Conservation (phyloP, 2,797 vertebrate genomes). For the Decapterus maruadsi region DNA sequence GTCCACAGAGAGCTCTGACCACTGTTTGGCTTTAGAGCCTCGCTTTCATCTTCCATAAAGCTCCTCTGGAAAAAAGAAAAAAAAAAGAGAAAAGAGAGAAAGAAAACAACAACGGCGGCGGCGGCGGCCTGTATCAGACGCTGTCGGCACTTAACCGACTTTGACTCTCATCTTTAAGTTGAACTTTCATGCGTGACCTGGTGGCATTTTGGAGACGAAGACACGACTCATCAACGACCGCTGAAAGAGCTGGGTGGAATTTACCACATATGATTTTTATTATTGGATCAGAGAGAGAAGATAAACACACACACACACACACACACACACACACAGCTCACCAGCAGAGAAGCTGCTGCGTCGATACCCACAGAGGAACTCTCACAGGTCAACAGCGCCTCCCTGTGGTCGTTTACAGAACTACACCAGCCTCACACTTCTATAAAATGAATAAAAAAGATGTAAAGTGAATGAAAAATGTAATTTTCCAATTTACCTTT, state of each 20-base stretch:
- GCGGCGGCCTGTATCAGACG: not conserved
- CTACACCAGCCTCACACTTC: not conserved
- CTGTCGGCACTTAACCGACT: not conserved
- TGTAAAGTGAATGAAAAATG: not conserved
- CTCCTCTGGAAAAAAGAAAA: not conserved
- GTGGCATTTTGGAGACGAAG: conserved; percentile 9
- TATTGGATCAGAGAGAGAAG: not conserved
- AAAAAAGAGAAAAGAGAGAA: not conserved
- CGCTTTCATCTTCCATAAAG: conserved; percentile 3
- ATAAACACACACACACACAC: too few species aligned
- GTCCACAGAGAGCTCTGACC: not conserved
- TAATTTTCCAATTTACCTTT: not conserved
- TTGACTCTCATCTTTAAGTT: conserved; percentile 29
- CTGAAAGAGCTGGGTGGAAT: not conserved
- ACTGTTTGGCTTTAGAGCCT: not conserved
- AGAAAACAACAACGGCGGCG: not conserved
- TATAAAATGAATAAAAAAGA: not conserved
- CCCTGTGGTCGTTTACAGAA: conserved; percentile 14
- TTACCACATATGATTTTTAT: not conserved
- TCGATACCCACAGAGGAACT: not conserved
- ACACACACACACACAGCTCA: not conserved
- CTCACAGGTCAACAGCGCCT: conserved; percentile 40
- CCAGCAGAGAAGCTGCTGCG: not conserved
- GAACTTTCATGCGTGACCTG: conserved; percentile 35
- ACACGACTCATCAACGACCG: conserved; percentile 10